Base-by-base conservation (phyloP, 1,140 invertebrate species). In the Drosophila nikananu region DNA sequence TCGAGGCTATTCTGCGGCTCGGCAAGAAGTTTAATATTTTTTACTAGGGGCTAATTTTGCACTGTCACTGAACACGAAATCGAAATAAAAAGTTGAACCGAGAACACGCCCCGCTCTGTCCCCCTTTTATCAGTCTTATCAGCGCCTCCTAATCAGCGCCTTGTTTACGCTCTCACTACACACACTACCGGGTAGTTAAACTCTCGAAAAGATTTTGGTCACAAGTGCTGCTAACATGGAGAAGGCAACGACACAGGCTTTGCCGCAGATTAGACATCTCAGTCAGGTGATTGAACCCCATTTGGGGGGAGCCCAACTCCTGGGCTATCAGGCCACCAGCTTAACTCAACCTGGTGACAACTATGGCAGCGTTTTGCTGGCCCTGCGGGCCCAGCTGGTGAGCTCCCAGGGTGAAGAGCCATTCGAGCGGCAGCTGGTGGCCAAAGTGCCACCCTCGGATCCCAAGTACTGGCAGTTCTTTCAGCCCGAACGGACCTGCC, bases 311-410 rank as follows among this genome's bases (percentile, higher is more conserved):
- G 77, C 42, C 1, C 49, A 32, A 2, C 62, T 92, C 0, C 6
- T 57, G 7, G 60, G 57, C 3, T 91, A 89, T 10, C 62, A 54
- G 17, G 41, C 73, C 6, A 70, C 54, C 17, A 86, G 67, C 17
- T 60, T 95, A 21, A 95, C 94, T 0, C 93, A 93, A 32, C 93
- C 93, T 0, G 95, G 95, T 4, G 95, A 95, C 70, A 95, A 95
- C 89, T 95, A 95, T 61, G 95, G 94, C 4, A 95, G 95, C 82
- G 80, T 93, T 4, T 94, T 95, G 23, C 72, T 94, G 5, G 92
- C 92, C 15, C 89, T 95, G 13, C 44, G 23, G 8, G 92, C 75
- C 0, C 55, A 72, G 51, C 17, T 86, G 25, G 13, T 55, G 27
- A 19, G 19, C 9, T 15, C 58, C 3, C 8, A 35, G 6, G 86